Evolutionary conservation across 2,888 invertebrate genomes (phyloP).

Genomic region (Oligia strigilis): DNA sequence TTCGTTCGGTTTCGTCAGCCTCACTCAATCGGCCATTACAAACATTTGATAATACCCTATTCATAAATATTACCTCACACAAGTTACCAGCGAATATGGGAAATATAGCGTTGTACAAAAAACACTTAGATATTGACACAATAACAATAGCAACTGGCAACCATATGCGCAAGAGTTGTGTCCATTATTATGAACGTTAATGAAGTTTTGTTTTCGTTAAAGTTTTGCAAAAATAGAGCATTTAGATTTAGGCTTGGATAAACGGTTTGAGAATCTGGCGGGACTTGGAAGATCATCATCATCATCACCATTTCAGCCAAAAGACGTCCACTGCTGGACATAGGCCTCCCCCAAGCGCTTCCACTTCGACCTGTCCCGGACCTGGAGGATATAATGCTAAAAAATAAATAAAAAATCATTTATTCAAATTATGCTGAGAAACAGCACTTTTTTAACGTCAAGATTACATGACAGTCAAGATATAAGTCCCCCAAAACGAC

Average conservation of each 20-base stretch:
- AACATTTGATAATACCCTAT: constrained; percentile 85
- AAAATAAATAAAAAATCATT: too few relatives aligned
- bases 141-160: constrained; percentile 76
- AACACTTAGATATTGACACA: constrained; percentile 78
- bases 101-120: constrained; percentile 76
- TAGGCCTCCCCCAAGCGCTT: too few relatives aligned
- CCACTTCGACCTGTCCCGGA: too few relatives aligned
- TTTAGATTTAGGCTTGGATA: not conserved
- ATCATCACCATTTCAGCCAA: too few relatives aligned
- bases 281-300: too few relatives aligned
- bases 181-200: constrained; percentile 52
- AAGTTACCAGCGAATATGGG: constrained; percentile 78
- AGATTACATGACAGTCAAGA: too few relatives aligned
- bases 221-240: not conserved
- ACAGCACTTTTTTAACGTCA: too few relatives aligned
- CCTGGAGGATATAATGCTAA: not conserved
- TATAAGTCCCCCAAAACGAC: too few relatives aligned
- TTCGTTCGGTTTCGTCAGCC: constrained; percentile 63
- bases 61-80: constrained; percentile 79
- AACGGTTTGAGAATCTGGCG: not conserved
- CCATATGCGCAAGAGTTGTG: constrained; percentile 52
- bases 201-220: not conserved
- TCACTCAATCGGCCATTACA: constrained; percentile 74
- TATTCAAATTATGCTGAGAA: too few relatives aligned
- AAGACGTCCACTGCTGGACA: too few relatives aligned